Conservation (phyloP, 2,888 invertebrate species). For the Melangyna quadrimaculata region DNA sequence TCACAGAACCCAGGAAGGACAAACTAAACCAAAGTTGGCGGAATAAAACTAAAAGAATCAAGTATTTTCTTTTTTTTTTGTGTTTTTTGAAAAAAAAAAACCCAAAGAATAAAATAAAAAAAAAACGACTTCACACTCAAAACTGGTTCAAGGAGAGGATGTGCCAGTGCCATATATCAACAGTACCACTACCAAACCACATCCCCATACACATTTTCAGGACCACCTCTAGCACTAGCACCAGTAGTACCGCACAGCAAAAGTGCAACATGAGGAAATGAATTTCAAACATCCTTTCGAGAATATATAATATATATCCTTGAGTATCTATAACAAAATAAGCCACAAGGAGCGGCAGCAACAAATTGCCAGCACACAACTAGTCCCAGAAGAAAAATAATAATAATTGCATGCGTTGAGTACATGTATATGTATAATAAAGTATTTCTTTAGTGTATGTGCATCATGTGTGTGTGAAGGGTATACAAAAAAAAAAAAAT, state of each 20-base stretch:
- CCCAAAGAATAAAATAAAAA: slow-evolving; percentile 37
- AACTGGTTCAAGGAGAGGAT: slow-evolving; percentile 72
- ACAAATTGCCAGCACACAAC: slow-evolving; percentile 48
- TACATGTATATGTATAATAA: background rate
- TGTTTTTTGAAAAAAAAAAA: slow-evolving; percentile 33
- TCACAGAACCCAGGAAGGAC: slow-evolving; percentile 50
- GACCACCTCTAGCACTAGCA: slow-evolving; percentile 25
- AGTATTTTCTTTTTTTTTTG: slow-evolving; percentile 5
- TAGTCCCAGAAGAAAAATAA: slow-evolving; percentile 37
- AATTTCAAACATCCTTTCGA: slow-evolving; percentile 62
- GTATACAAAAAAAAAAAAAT: background rate
- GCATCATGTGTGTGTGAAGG: background rate
- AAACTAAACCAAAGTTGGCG: slow-evolving; percentile 25
- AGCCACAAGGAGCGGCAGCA: slow-evolving; percentile 62
- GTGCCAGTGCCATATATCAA: slow-evolving; percentile 71
- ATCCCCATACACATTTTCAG: slow-evolving; percentile 47
- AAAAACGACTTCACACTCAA: slow-evolving; percentile 61
- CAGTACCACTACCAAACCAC: slow-evolving; percentile 63
- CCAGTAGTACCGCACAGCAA: slow-evolving; percentile 7
- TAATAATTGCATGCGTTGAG: slow-evolving; percentile 68
- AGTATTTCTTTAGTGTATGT: background rate
- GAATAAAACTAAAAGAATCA: slow-evolving; percentile 44
- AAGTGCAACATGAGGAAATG: slow-evolving; percentile 68
- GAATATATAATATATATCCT: slow-evolving; percentile 52
- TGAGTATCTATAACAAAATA: slow-evolving; percentile 69